Evolutionary conservation across 2,113 vertebrate genomes (phyloP), one percentile per base, ranked within the genome.

Genomic region (Platanista minor): DNA sequence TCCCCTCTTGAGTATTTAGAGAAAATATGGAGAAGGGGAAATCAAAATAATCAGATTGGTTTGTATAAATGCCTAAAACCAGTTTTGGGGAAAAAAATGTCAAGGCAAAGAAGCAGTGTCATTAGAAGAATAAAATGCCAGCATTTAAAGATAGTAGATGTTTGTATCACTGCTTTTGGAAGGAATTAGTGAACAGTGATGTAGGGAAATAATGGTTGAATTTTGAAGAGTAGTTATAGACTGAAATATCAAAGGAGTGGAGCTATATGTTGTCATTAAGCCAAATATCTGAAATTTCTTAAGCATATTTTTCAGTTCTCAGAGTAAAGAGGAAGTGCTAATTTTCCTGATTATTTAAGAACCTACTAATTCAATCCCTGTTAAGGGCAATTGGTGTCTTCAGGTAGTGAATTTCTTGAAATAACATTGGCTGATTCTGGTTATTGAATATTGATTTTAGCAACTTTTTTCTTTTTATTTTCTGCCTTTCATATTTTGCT

Each of bases 231-330:
- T 75, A 69, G 11, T 39, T 84, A 9, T 75, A 61, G 46, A 62
- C 46, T 92, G 39, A 95, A 95, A 81, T 96, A 80, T 67, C 64
- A 87, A 36, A 93, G 43, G 31, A 7, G 2, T 80, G 5, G 13
- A 74, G 2, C 39, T 18, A 17, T 52, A 52, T 52, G 39, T 82
- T 92, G 66, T 96, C 69, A 89, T 95, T 94, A 89, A 96, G 95
- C 57, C 94, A 95, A n/a, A 84, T 95, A 95, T 41, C 87, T 95
- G 72, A 91, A 86, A 91, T 96, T 97, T 97, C 57, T 81, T 86
- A 81, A 85, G n/a, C 52, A 66, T 91, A n/a, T 82, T 96, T 94
- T 97, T 85, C 36, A 92, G 41, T 92, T 57, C 61, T 96, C 90
- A 72, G 57, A 96, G 36, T 95, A 93, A 87, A 91, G n/a, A 90